phyloP scores from a whole-genome alignment of 2,113 vertebrate genomes.

The Tragelaphus strepsiceros region DNA sequence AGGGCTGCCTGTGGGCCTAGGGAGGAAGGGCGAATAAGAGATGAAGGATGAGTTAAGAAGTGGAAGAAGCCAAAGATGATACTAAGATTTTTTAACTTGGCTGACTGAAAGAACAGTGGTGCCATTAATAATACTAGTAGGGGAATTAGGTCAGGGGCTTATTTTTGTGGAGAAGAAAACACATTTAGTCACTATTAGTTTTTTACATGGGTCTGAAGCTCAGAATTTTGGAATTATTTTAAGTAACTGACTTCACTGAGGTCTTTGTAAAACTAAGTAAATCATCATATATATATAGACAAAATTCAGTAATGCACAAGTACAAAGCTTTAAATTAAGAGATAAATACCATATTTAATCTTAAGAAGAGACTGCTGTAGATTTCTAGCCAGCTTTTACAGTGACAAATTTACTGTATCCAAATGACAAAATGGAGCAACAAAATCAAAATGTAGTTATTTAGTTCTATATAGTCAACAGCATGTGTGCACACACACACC shows the following conservation, averaged over 20 bases:
- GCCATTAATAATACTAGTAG: neutral
- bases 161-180: neutral
- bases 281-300: neutral
- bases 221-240: slow-evolving; percentile 18
- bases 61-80: neutral
- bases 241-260: slow-evolving; percentile 19
- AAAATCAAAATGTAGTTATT: neutral
- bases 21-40: neutral
- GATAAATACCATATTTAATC: neutral
- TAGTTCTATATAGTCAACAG: neutral
- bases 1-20: neutral
- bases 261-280: neutral
- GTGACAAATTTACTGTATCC: slow-evolving; percentile 8
- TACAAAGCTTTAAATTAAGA: slow-evolving; percentile 30
- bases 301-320: neutral
- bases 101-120: neutral
- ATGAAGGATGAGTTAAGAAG: neutral
- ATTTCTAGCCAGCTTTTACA: slow-evolving; percentile 16
- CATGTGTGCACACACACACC: neutral
- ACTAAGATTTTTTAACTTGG: neutral
- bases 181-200: neutral
- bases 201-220: slow-evolving; percentile 8
- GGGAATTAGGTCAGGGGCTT: neutral
- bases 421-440: slow-evolving; percentile 27
- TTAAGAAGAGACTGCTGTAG: neutral